phyloP scores from a whole-genome alignment of 2,888 invertebrate genomes.

The Caenorhabditis angaria region DNA sequence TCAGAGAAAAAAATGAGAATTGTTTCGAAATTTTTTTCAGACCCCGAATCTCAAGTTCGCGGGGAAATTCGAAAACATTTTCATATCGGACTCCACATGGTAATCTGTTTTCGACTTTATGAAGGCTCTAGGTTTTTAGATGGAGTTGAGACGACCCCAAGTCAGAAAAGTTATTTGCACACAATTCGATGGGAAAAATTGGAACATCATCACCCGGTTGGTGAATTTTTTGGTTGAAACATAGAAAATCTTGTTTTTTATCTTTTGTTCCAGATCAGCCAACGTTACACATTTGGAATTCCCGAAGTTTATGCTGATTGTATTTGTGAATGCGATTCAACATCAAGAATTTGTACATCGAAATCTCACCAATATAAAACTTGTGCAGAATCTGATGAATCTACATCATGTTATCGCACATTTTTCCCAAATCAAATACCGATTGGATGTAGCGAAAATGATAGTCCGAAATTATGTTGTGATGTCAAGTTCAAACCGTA shows the following conservation, averaged over 20 bases:
- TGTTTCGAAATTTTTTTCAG: too few species aligned
- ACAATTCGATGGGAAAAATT: conserved; percentile 63
- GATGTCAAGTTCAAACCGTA: conserved; percentile 59
- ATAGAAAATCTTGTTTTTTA: too few species aligned
- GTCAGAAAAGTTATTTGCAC: conserved; percentile 59
- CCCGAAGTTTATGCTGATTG: conserved; percentile 68
- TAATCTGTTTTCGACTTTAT: too few species aligned
- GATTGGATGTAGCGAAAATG: conserved; percentile 59
- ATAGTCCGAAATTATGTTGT: conserved; percentile 65
- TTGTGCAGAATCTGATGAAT: conserved; percentile 44
- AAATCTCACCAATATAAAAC: conserved; percentile 51
- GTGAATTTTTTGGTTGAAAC: too few species aligned
- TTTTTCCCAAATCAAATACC: conserved; percentile 70
- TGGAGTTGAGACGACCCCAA: conserved; percentile 14
- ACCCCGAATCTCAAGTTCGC: too few species aligned
- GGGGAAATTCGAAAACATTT: too few species aligned
- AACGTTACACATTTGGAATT: conserved; percentile 68
- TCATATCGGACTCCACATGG: too few species aligned
- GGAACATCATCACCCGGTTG: conserved; percentile 69
- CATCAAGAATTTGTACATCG: conserved; percentile 44
- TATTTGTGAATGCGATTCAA: conserved; percentile 67
- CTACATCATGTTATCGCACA: conserved; percentile 66
- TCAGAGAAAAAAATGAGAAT: too few species aligned
- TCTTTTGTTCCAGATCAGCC: conserved; percentile 62
- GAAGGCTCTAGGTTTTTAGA: too few species aligned